Base-by-base conservation (phyloP, 2,888 invertebrate species). In the Psylliodes chrysocephalus region DNA sequence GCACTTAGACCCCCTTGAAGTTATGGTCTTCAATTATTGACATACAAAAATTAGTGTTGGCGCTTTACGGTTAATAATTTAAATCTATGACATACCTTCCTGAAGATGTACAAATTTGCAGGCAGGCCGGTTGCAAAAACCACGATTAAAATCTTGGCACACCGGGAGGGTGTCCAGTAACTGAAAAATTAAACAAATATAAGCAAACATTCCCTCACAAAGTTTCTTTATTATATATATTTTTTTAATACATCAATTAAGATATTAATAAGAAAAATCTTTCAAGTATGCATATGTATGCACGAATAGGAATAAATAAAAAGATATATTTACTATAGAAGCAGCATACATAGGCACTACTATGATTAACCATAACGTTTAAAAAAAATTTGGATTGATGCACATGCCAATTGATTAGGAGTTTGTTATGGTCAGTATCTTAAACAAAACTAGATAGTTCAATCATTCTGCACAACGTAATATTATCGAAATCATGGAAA, bases 91-190 rank as follows among this genome's bases (percentile, higher is more conserved):
- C 72, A 67, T 47, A 96, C 96, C 95, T 91, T 95, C 94, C 88
- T 93, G 91, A 87, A 96, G 91, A 91, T 96, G 96, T 89, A 96
- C 94, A 89, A 95, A 95, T 91, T 94, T 95, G 93, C 96, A 96
- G 90, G 94, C 93, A 87, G 92, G 91, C 90, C 95, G 91, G 88
- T 91, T 92, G 90, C 95, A 95, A 87, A 93, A 92, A 88, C 95
- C 94, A 87, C 93, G 92, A 92, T 95, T 97, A 96, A 96, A 96
- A 96, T 95, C 97, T 94, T 94, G 96, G 96, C 94, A 97, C 92
- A 95, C 96, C 94, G 92, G 96, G 95, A 95, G 96, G 95, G 94
- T 97, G 96, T 95, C 96, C 96, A 95, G 96, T 94, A 96, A 96
- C 96, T 97, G 93, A 82, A 93, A 91, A 82, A 84, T 81, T 66